Percentiles rank a stretch among this genome's conserved stretches.
Evolutionary conservation across 2,888 invertebrate genomes (phyloP).

Genomic region (Andrena dorsata): DNA sequence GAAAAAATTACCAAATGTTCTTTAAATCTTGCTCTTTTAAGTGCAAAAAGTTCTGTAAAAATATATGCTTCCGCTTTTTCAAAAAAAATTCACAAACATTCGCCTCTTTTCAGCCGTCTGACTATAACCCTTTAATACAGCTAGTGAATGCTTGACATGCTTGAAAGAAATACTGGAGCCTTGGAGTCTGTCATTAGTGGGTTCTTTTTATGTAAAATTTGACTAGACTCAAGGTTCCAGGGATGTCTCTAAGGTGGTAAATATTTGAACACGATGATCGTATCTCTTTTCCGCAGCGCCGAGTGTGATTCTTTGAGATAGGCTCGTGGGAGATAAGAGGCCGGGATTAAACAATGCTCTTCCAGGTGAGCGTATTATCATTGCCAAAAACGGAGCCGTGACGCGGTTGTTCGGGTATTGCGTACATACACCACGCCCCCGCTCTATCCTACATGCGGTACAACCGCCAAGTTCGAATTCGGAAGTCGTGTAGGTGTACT

Average conservation of each 20-base stretch:
- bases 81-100: too few relatives aligned
- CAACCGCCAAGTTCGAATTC: slow-evolving; percentile 67
- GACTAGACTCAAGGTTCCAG: not conserved
- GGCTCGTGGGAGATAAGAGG: slow-evolving; percentile 21
- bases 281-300: not conserved
- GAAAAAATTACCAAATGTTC: too few relatives aligned
- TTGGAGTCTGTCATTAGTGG: too few relatives aligned
- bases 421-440: slow-evolving; percentile 58
- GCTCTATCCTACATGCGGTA: slow-evolving; percentile 59
- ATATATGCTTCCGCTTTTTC: too few relatives aligned
- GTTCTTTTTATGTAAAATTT: not conserved
- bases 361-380: slow-evolving; percentile 50
- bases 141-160: too few relatives aligned
- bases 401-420: slow-evolving; percentile 55
- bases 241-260: not conserved
- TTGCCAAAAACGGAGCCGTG: slow-evolving; percentile 68
- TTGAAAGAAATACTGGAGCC: too few relatives aligned
- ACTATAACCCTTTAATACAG: too few relatives aligned
- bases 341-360: slow-evolving; percentile 33
- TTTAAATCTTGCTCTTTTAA: too few relatives aligned
- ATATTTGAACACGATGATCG: slow-evolving; percentile 1
- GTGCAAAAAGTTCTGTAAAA: too few relatives aligned
- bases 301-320: not conserved
- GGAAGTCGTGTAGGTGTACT: slow-evolving; percentile 71
- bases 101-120: too few relatives aligned